Evolutionary conservation across 2,888 invertebrate genomes (phyloP).

Genomic region (Argyra leucocephala): DNA sequence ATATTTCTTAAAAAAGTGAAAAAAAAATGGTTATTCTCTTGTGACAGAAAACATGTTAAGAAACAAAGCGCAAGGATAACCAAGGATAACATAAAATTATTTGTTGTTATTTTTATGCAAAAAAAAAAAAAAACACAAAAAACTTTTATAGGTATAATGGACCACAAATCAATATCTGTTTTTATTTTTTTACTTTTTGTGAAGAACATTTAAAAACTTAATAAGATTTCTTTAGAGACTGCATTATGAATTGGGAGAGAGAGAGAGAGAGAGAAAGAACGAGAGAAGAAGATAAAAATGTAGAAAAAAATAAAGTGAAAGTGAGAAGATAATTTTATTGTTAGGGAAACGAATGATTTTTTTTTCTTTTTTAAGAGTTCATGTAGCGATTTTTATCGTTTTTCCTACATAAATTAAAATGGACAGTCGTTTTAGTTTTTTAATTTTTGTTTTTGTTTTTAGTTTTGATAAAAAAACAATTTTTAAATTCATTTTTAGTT

Average conservation of each 20-base stretch:
- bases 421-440: neutral
- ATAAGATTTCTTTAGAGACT: neutral
- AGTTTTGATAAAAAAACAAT: no score
- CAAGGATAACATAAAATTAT: neutral
- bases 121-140: neutral
- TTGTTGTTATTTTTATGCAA: neutral
- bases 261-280: neutral
- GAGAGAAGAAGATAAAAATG: neutral
- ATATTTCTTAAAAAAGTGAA: neutral
- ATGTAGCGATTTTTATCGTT: conserved; percentile 3
- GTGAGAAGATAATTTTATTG: neutral
- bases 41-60: neutral
- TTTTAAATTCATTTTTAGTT: no score
- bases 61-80: neutral
- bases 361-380: neutral
- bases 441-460: no score
- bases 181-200: no score
- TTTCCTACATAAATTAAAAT: neutral
- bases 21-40: neutral
- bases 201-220: neutral
- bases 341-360: neutral
- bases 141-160: conserved; percentile 1
- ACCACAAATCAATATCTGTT: neutral
- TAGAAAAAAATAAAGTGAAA: no score
- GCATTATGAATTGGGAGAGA: neutral